Percentiles rank a stretch among this genome's conserved stretches.
Conservation (phyloP, 1,140 invertebrate genomes). For the Drosophila eugracilis region DNA sequence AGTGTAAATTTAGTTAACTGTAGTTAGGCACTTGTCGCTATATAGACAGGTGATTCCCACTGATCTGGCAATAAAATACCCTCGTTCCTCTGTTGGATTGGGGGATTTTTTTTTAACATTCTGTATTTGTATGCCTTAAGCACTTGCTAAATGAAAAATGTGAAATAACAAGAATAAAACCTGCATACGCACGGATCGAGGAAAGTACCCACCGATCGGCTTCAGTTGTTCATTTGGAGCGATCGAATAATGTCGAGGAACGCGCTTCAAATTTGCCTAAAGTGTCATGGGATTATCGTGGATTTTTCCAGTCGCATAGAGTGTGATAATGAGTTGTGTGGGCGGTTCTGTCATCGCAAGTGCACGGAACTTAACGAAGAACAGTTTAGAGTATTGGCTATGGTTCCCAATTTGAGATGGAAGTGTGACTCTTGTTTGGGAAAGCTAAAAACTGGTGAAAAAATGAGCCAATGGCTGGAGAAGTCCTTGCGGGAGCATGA, state of each 20-base stretch:
- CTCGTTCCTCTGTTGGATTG: neutral
- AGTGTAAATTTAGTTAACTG: slow-evolving; percentile 5
- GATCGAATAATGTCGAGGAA: slow-evolving; percentile 48
- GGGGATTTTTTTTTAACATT: slow-evolving; percentile 34
- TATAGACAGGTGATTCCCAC: slow-evolving; percentile 30
- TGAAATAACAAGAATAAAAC: slow-evolving; percentile 14
- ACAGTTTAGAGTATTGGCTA: slow-evolving; percentile 27
- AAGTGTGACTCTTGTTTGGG: slow-evolving; percentile 40
- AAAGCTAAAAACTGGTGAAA: neutral
- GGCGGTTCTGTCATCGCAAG: slow-evolving; percentile 14
- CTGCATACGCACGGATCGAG: slow-evolving; percentile 6
- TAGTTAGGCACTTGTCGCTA: slow-evolving; percentile 7
- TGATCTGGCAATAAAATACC: slow-evolving; percentile 16
- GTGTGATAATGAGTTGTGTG: slow-evolving; percentile 39
- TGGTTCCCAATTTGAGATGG: slow-evolving; percentile 36
- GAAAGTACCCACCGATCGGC: slow-evolving; percentile 58
- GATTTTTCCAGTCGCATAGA: slow-evolving; percentile 5
- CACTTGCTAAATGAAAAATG: slow-evolving; percentile 31
- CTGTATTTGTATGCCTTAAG: slow-evolving; percentile 13
- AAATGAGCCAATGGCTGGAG: slow-evolving; percentile 41
- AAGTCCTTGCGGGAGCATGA: slow-evolving; percentile 47
- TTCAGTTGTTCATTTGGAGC: slow-evolving; percentile 45
- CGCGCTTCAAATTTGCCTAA: slow-evolving; percentile 39
- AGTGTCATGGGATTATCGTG: slow-evolving; percentile 38
- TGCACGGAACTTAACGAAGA: slow-evolving; percentile 28